These are phyloP conservation scores for Drosophila anomelani DNA, from an alignment of 2,888 invertebrate species.

Conservation along the genomic window DNA sequence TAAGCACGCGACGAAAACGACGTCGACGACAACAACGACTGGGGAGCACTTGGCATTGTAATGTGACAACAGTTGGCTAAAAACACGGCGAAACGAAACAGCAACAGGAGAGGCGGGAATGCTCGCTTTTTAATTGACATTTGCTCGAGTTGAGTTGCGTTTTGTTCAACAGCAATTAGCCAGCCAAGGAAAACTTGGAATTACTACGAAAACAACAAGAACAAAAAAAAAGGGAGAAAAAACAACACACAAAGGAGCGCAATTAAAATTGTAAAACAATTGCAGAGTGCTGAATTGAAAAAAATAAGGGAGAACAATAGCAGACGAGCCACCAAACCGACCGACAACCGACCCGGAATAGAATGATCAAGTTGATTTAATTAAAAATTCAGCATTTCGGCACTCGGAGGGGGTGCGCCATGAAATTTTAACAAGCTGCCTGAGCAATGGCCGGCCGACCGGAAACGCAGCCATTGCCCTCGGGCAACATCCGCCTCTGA, in stretches of 20 bases:
- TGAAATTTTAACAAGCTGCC: conserved; percentile 54
- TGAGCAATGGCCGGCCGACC: conserved; percentile 59
- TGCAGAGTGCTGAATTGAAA: conserved; percentile 52
- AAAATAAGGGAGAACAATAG: conserved; percentile 40
- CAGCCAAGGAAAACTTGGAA: conserved; percentile 21
- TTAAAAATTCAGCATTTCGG: conserved; percentile 74
- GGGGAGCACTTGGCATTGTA: conserved; percentile 75
- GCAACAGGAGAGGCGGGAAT: conserved; percentile 50
- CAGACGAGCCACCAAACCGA: conserved; percentile 18
- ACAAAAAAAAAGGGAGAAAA: conserved; percentile 6
- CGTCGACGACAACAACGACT: conserved; percentile 35
- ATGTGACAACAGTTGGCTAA: conserved; percentile 77
- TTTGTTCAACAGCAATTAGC: conserved; percentile 71
- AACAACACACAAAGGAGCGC: conserved; percentile 21
- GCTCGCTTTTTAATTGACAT: conserved; percentile 80
- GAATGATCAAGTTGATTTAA: conserved; percentile 74
- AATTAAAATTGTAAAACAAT: conserved; percentile 52
- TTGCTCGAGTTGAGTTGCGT: conserved; percentile 66
- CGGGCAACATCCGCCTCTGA: conserved; percentile 60
- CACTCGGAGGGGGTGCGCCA: conserved; percentile 41
- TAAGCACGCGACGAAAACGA: conserved; percentile 57
- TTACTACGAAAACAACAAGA: conserved; percentile 42
- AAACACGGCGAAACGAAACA: conserved; percentile 46
- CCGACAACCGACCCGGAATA: conserved; percentile 35
- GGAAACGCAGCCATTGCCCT: conserved; percentile 57